Evolutionary conservation across 2,888 invertebrate species (phyloP).

Genomic region (Lasioglossum marginatum): DNA sequence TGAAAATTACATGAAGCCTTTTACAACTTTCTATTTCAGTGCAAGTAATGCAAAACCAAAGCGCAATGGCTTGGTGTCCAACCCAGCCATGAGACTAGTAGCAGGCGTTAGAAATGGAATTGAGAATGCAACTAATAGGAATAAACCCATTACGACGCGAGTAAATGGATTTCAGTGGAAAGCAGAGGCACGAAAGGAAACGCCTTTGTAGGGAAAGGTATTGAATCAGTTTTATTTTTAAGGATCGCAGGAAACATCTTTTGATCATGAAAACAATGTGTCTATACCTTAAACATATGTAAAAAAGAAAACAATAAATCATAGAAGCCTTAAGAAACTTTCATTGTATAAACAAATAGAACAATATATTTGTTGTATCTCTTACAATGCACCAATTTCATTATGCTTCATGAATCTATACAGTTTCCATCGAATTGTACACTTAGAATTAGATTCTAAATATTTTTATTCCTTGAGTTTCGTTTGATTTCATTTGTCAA

Average conservation of each 20-base stretch:
- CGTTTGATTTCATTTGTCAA: constrained; percentile 32
- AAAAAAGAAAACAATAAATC: constrained; percentile 33
- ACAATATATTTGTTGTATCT: constrained; percentile 32
- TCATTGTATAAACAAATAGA: constrained; percentile 44
- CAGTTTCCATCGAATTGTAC: constrained; percentile 41
- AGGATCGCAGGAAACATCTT: constrained; percentile 27
- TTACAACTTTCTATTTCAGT: constrained; percentile 67
- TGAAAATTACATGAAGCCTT: neutral
- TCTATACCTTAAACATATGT: constrained; percentile 21
- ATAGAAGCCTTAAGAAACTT: constrained; percentile 22
- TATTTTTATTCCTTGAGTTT: constrained; percentile 33
- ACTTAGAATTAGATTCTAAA: constrained; percentile 53
- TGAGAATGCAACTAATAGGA: constrained; percentile 86
- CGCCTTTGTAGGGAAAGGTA: constrained; percentile 87
- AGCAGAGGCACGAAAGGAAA: constrained; percentile 89
- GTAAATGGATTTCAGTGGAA: constrained; percentile 92
- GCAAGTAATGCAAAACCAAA: constrained; percentile 88
- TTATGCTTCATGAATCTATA: constrained; percentile 52
- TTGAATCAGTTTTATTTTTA: constrained; percentile 50
- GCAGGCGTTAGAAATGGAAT: constrained; percentile 91
- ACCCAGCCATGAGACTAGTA: constrained; percentile 93
- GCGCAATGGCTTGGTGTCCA: constrained; percentile 94
- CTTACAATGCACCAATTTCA: constrained; percentile 43
- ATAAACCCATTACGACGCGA: constrained; percentile 83
- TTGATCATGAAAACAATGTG: constrained; percentile 20